Evolutionary conservation across 2,113 vertebrate genomes (phyloP).

Genomic region (Hyaena hyaena): DNA sequence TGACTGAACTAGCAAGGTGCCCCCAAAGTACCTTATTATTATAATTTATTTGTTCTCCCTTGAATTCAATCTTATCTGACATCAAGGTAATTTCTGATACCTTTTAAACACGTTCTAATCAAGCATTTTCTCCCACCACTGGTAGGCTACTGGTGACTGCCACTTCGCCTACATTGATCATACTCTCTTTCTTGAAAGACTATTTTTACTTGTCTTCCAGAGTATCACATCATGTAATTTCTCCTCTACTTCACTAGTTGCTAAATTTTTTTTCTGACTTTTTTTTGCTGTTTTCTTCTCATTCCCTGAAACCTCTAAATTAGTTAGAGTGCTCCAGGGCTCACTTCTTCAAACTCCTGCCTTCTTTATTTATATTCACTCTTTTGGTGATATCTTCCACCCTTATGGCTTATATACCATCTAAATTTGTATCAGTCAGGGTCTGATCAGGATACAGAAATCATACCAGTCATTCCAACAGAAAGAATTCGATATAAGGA

Average conservation of each 20-base stretch:
- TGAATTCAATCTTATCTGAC: background rate
- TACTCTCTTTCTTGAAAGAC: background rate
- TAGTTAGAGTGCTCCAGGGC: background rate
- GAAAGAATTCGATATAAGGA: background rate
- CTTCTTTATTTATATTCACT: background rate
- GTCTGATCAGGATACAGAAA: background rate
- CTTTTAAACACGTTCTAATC: background rate
- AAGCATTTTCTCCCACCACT: background rate
- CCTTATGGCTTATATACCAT: background rate
- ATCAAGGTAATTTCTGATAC: background rate
- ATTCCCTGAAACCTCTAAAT: background rate
- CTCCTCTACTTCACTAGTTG: background rate
- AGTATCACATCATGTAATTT: background rate
- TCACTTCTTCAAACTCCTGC: background rate
- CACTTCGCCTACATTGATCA: background rate
- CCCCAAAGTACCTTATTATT: background rate
- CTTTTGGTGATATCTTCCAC: background rate
- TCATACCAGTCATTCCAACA: background rate
- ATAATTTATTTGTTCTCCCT: background rate
- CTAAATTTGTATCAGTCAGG: background rate
- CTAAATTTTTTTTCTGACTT: background rate
- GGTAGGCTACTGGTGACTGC: background rate
- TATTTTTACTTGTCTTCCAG: constrained; percentile 3
- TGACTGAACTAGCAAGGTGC: background rate
- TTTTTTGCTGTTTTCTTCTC: background rate